phyloP scores from a whole-genome alignment of 1,140 invertebrate genomes.

The Conopomorpha cramerella region DNA sequence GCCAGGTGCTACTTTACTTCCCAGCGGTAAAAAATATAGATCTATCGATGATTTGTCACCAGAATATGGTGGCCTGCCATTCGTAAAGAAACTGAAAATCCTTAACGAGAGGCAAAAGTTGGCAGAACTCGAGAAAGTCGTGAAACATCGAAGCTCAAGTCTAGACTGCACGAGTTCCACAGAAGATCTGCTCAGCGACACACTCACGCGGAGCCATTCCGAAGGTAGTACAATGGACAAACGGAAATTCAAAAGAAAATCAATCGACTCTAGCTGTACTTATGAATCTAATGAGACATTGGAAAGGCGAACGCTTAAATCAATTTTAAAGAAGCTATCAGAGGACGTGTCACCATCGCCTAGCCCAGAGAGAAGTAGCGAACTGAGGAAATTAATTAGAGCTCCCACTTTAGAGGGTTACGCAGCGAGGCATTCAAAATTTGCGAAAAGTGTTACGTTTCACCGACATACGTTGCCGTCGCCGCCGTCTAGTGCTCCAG shows the following conservation, averaged over 20 bases:
- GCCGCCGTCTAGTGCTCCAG: constrained; percentile 66
- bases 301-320: constrained; percentile 80
- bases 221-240: constrained; percentile 64
- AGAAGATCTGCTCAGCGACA: constrained; percentile 63
- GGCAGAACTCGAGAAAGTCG: constrained; percentile 76
- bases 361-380: constrained; percentile 53
- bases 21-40: constrained; percentile 68
- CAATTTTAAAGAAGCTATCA: constrained; percentile 82
- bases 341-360: constrained; percentile 60
- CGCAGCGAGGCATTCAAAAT: constrained; percentile 82
- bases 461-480: constrained; percentile 82
- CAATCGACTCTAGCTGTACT: constrained; percentile 53
- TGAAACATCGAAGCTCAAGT: constrained; percentile 75
- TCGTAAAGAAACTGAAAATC: constrained; percentile 87
- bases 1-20: constrained; percentile 32
- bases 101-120: constrained; percentile 85
- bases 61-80: constrained; percentile 83
- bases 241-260: constrained; percentile 44
- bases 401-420: constrained; percentile 85
- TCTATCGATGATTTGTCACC: constrained; percentile 87
- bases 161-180: constrained; percentile 74
- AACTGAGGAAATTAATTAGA: constrained; percentile 70
- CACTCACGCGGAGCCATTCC: constrained; percentile 68
- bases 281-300: constrained; percentile 83
- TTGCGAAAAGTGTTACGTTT: constrained; percentile 87